Conservation (phyloP, 2,113 vertebrate species). For the Thymallus thymallus region DNA sequence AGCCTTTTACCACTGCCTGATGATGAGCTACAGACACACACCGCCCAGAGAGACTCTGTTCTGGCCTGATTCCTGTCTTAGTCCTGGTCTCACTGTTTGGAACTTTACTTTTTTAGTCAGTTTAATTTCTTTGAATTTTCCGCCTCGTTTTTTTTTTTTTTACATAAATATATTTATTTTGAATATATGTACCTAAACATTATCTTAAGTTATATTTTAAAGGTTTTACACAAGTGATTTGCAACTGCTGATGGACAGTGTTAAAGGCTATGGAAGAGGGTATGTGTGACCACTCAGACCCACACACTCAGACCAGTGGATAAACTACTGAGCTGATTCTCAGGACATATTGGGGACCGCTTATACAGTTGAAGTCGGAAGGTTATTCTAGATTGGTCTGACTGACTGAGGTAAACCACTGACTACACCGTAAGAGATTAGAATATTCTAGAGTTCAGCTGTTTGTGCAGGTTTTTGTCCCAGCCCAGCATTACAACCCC, state of each 20-base stretch:
- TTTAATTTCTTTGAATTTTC: neutral
- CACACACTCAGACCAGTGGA: neutral
- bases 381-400: too few species aligned
- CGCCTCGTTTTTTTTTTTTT: constrained; percentile 9
- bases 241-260: constrained; percentile 44
- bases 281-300: neutral
- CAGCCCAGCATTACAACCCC: too few species aligned
- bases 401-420: too few species aligned
- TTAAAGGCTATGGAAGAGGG: constrained; percentile 20
- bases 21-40: neutral
- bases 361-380: too few species aligned
- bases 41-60: neutral
- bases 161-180: constrained; percentile 27
- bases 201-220: constrained; percentile 60
- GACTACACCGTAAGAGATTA: too few species aligned
- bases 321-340: constrained; percentile 45
- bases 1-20: constrained; percentile 3
- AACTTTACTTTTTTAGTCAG: neutral
- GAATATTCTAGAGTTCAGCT: too few species aligned
- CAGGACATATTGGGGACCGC: constrained; percentile 66
- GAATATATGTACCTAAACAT: constrained; percentile 52
- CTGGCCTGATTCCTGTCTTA: neutral
- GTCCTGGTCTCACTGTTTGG: neutral
- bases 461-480: too few species aligned
- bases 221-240: constrained; percentile 43